Evolutionary conservation across 2,888 invertebrate genomes (phyloP), one percentile per base, ranked within the genome.

Genomic region (Polyploca ridens): DNA sequence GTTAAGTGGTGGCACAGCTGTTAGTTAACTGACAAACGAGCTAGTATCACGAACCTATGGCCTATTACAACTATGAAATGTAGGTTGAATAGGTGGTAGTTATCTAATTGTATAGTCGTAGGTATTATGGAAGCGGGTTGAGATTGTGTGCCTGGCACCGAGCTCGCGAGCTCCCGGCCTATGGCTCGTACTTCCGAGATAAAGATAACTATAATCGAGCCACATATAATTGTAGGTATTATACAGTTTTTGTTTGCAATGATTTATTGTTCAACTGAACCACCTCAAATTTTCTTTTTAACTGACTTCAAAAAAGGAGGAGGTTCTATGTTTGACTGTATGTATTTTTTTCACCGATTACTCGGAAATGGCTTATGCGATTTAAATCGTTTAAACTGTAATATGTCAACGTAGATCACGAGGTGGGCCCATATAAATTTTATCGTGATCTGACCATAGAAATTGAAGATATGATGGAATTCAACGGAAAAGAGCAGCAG

Each of bases 21-120:
- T 83, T 82, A 74, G 75, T 72, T 70, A 74, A 78, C 71, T 77
- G 75, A 81, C 76, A 84, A 90, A 91, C 70, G 85, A 78, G 77
- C 71, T 71, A 65, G 69, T 71, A 83, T 77, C 91, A 91, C 91
- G 91, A 83, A 83, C 77, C 71, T 66, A 70, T 76, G 84, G 79
- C 82, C 84, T 75, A 79, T 80, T 85, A 84, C 82, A 68, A 70
- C 73, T 67, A 64, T 74, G 72, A 76, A 81, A 85, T 84, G 77
- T 85, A 83, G 83, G 84, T 79, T 79, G 85, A 65, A 71, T 78
- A 79, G 78, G 76, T 81, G 64, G 74, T 74, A 69, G 75, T 74
- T 81, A 75, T 76, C 69, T 33, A 27, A 58, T 59, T 49, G 62
- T 59, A 68, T 70, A 67, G 66, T 62, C 63, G 54, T 62, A 66